Conservation (phyloP, 2,113 vertebrate species). For the Fregata magnificens region DNA sequence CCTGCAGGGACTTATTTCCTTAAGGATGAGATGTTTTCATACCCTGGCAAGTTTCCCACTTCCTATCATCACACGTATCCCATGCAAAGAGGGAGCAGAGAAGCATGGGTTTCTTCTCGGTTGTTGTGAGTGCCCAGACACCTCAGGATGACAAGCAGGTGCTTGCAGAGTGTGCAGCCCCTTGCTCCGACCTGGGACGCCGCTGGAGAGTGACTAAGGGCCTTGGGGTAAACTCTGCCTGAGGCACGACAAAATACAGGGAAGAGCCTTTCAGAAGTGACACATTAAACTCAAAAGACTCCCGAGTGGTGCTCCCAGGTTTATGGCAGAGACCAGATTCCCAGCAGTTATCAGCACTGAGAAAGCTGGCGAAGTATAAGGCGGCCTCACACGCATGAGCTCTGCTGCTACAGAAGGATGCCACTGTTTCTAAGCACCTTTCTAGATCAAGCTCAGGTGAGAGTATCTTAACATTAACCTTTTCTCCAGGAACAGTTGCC, state of each 20-base stretch:
- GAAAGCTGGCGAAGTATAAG: background rate
- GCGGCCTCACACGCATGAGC: background rate
- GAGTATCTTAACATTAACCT: background rate
- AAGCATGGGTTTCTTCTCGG: background rate
- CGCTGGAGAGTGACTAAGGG: background rate
- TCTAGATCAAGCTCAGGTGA: background rate
- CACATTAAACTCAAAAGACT: background rate
- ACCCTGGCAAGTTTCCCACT: slow-evolving; percentile 52
- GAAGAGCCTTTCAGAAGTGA: background rate
- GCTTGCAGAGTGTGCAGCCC: background rate
- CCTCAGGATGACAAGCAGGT: slow-evolving; percentile 1
- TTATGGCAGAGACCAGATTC: background rate
- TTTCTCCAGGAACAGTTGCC: background rate
- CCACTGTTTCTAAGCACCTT: background rate
- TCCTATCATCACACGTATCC: slow-evolving; percentile 25
- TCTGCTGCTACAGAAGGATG: background rate
- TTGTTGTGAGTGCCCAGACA: background rate
- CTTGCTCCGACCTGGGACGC: background rate
- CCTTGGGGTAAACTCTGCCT: background rate
- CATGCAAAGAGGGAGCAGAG: background rate
- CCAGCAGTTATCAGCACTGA: background rate
- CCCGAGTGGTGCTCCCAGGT: background rate
- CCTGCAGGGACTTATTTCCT: slow-evolving; percentile 56
- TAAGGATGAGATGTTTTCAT: slow-evolving; percentile 54
- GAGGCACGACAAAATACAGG: background rate